Percentiles rank a stretch among this genome's conserved stretches.
Conservation (phyloP, 2,888 invertebrate genomes). For the Lithosia quadra region DNA sequence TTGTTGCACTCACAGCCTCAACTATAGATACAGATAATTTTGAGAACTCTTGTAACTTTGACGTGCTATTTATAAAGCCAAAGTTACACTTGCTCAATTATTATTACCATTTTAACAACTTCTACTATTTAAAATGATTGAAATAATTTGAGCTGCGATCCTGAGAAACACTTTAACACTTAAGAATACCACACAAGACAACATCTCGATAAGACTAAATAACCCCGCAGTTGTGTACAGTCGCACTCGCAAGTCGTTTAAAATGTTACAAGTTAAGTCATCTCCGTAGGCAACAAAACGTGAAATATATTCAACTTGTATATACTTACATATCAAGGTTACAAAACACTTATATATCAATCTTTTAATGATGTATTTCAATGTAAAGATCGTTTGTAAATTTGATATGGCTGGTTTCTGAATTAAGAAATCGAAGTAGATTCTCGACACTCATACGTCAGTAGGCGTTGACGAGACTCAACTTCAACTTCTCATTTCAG, state of each 20-base stretch:
- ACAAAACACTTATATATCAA: too few relatives aligned
- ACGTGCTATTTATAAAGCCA: neutral
- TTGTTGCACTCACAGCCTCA: too few relatives aligned
- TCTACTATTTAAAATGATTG: neutral
- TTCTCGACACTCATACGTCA: neutral
- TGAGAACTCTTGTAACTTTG: neutral
- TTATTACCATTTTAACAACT: neutral
- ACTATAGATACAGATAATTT: neutral
- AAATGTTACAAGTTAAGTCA: neutral
- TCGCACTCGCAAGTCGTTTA: neutral
- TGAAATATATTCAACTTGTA: neutral
- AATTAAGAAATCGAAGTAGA: neutral
- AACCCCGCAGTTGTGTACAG: constrained; percentile 21
- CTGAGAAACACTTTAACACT: constrained; percentile 30
- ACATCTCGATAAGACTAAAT: constrained; percentile 30
- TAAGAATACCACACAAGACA: constrained; percentile 25
- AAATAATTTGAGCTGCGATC: constrained; percentile 26
- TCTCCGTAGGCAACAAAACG: neutral
- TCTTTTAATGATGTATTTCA: neutral
- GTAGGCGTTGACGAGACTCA: neutral
- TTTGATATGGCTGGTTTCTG: neutral
- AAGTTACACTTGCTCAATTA: neutral
- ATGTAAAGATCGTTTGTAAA: neutral
- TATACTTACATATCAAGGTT: too few relatives aligned
- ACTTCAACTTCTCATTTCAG: neutral